Percentiles rank a stretch among this genome's conserved stretches.
These are phyloP conservation scores for Bombus turneri DNA, from an alignment of 1,140 invertebrate species.

Conservation along the genomic window DNA sequence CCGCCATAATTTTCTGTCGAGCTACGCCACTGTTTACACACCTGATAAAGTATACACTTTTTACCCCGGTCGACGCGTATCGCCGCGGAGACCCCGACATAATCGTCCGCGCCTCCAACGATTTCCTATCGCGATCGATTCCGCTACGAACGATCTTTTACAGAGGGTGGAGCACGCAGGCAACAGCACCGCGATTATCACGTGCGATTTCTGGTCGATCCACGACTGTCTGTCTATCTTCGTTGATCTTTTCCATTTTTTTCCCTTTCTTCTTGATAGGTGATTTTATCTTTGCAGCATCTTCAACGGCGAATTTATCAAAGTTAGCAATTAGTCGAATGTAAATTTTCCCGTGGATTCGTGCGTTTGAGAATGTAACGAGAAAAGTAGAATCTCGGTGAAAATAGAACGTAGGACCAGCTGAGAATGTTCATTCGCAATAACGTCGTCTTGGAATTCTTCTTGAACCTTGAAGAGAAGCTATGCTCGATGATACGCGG, in stretches of 20 bases:
- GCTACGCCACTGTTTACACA: constrained; percentile 44
- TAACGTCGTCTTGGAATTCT: too few species aligned
- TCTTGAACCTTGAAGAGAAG: too few species aligned
- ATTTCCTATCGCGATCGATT: background rate
- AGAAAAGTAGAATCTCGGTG: background rate
- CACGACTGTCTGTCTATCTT: fast-evolving
- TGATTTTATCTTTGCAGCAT: background rate
- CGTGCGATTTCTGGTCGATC: background rate
- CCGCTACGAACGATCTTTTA: background rate
- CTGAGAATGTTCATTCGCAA: too few species aligned
- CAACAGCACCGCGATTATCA: background rate
- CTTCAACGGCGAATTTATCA: too few species aligned
- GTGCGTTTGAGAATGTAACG: background rate
- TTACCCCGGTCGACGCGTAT: constrained; percentile 2
- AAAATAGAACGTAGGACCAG: too few species aligned
- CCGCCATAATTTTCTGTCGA: constrained; percentile 51
- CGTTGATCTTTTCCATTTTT: too few species aligned
- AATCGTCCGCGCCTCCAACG: background rate
- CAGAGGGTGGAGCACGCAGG: too few species aligned
- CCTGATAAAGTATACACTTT: constrained; percentile 38
- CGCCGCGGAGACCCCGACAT: background rate
- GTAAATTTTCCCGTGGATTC: too few species aligned
- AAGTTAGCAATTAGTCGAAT: too few species aligned
- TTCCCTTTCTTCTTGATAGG: too few species aligned
- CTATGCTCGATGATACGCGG: too few species aligned